Evolutionary conservation across 2,797 vertebrate genomes (phyloP).

Genomic region (Aratinga solstitialis): DNA sequence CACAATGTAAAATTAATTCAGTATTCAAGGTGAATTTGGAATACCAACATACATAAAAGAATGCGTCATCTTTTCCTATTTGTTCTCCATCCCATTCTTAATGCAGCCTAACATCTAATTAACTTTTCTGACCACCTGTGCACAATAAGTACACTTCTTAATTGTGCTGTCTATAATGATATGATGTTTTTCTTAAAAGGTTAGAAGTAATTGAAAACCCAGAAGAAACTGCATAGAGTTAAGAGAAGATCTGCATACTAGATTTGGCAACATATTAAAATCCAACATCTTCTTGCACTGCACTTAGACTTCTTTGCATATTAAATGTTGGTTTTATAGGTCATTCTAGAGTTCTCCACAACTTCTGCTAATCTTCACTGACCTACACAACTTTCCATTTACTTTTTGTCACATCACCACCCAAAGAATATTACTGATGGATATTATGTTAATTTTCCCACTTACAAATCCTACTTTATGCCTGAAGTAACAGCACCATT

Average conservation of each 20-base stretch:
- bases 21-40: not conserved
- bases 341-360: not conserved
- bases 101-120: conserved; percentile 3
- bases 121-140: conserved; percentile 6
- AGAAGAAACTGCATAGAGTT: not conserved
- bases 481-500: not conserved
- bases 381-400: not conserved
- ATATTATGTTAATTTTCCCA: not conserved
- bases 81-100: not conserved
- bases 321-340: not conserved
- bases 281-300: not conserved
- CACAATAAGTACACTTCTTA: not conserved
- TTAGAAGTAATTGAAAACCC: not conserved
- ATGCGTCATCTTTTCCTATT: not conserved
- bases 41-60: not conserved
- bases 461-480: not conserved
- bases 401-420: not conserved
- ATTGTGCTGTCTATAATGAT: not conserved
- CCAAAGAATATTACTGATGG: not conserved
- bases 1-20: not conserved
- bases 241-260: not conserved
- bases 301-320: not conserved
- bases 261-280: not conserved
- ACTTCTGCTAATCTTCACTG: not conserved
- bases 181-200: not conserved